Conservation (phyloP, 2,888 invertebrate species). For the Morpho deidamia region DNA sequence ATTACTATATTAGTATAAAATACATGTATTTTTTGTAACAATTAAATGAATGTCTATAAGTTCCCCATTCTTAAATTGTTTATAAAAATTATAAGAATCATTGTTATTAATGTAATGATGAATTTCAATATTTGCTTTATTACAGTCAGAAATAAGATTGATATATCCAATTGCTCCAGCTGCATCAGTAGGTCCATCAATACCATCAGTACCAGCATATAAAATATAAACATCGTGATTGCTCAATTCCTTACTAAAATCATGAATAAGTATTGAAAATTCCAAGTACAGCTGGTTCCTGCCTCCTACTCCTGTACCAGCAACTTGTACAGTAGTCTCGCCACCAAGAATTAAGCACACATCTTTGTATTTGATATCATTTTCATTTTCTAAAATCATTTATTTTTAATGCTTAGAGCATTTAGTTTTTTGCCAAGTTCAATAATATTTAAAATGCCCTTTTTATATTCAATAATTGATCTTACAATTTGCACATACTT, state of each 20-base stretch:
- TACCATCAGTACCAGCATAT: slow-evolving; percentile 97
- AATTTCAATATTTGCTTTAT: slow-evolving; percentile 43
- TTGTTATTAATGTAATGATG: slow-evolving; percentile 81
- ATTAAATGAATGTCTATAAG: slow-evolving; percentile 95
- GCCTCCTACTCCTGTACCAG: slow-evolving; percentile 90
- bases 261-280: slow-evolving; percentile 79
- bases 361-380: slow-evolving; percentile 34
- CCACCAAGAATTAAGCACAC: slow-evolving; percentile 91
- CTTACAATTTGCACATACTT: slow-evolving; percentile 72
- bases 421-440: slow-evolving; percentile 35
- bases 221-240: slow-evolving; percentile 80
- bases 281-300: slow-evolving; percentile 95
- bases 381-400: slow-evolving; percentile 21
- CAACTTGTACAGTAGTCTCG: slow-evolving; percentile 92
- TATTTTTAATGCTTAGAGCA: slow-evolving; percentile 34
- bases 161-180: slow-evolving; percentile 92
- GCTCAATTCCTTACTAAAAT: slow-evolving; percentile 41
- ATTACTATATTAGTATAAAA: neutral
- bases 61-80: slow-evolving; percentile 78
- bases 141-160: slow-evolving; percentile 72
- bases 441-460: slow-evolving; percentile 26
- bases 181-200: slow-evolving; percentile 97
- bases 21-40: slow-evolving; percentile 42
- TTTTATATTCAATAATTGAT: slow-evolving; percentile 40
- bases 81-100: slow-evolving; percentile 92